phyloP scores from a whole-genome alignment of 37 sponge, comb jelly and placozoan genomes.

The Chondrosia reniformis region DNA sequence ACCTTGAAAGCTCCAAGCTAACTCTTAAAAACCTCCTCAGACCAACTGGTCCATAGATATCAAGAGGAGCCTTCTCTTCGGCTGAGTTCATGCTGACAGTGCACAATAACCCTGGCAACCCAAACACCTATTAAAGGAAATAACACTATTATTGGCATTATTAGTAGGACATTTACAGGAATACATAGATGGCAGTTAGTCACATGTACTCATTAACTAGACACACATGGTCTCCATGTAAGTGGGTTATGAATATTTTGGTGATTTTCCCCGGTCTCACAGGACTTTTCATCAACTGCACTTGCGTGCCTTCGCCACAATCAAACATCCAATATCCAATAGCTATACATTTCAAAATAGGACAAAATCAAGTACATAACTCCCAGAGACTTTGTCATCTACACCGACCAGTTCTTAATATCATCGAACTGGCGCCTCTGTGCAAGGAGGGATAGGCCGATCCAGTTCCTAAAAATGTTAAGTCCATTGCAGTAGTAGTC shows the following conservation, averaged over 20 bases:
- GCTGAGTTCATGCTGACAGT: conserved; percentile 54
- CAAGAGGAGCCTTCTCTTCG: conserved; percentile 47
- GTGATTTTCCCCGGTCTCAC: conserved; percentile 70
- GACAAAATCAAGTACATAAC: neutral
- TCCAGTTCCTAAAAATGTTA: conserved; percentile 88
- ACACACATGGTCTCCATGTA: conserved; percentile 90
- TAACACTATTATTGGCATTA: too few relatives aligned
- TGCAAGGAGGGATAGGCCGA: conserved; percentile 83
- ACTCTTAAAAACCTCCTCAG: conserved; percentile 67
- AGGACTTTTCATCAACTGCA: conserved; percentile 79
- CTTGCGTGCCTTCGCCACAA: conserved; percentile 92
- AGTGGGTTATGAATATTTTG: conserved; percentile 88
- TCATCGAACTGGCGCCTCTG: conserved; percentile 75
- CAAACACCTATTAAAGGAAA: conserved; percentile 80
- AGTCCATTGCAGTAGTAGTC: conserved; percentile 59
- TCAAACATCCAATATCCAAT: conserved; percentile 88
- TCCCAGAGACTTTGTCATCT: too few relatives aligned
- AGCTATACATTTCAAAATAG: conserved; percentile 12
- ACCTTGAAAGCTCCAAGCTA: conserved; percentile 70
- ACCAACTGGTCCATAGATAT: conserved; percentile 86
- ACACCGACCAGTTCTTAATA: conserved; percentile 58
- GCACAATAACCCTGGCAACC: conserved; percentile 86
- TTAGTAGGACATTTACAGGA: neutral
- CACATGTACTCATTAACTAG: neutral
- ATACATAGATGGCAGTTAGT: neutral